Evolutionary conservation across 2,113 vertebrate species (phyloP).

Genomic region (Sitta europaea): DNA sequence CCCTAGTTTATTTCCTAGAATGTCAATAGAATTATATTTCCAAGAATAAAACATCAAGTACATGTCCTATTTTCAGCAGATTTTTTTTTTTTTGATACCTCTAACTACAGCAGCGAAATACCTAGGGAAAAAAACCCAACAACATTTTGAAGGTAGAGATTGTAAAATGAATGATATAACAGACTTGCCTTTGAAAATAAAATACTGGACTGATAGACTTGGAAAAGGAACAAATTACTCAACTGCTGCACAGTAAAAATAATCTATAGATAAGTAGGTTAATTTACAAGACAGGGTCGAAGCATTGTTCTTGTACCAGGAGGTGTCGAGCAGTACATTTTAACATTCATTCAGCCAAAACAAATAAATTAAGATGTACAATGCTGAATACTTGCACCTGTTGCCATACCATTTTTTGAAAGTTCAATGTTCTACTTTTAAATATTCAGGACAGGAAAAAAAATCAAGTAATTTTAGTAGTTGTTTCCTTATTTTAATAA

Average conservation of each 20-base stretch:
- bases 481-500: slow-evolving; percentile 3
- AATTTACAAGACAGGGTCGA: slow-evolving; percentile 29
- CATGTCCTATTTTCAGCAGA: not conserved
- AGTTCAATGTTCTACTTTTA: not conserved
- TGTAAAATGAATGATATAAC: not conserved
- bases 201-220: slow-evolving; percentile 16
- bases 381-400: slow-evolving; percentile 51
- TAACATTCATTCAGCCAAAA: slow-evolving; percentile 45
- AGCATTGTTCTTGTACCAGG: slow-evolving; percentile 5
- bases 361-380: slow-evolving; percentile 35
- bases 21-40: not conserved
- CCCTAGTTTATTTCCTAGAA: not conserved
- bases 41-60: not conserved
- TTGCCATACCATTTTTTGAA: not conserved
- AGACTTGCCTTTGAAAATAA: not conserved
- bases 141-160: not conserved
- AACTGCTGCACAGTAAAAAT: slow-evolving; percentile 24
- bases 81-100: not conserved
- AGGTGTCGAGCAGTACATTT: slow-evolving; percentile 45
- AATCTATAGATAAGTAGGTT: slow-evolving; percentile 35
- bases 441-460: not conserved
- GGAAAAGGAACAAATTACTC: slow-evolving; percentile 46
- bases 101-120: not conserved
- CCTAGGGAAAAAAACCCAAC: not conserved
- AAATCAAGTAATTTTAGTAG: not conserved